These are phyloP conservation scores for Tinea trinotella DNA, from an alignment of 2,888 invertebrate genomes.

Conservation along the genomic window DNA sequence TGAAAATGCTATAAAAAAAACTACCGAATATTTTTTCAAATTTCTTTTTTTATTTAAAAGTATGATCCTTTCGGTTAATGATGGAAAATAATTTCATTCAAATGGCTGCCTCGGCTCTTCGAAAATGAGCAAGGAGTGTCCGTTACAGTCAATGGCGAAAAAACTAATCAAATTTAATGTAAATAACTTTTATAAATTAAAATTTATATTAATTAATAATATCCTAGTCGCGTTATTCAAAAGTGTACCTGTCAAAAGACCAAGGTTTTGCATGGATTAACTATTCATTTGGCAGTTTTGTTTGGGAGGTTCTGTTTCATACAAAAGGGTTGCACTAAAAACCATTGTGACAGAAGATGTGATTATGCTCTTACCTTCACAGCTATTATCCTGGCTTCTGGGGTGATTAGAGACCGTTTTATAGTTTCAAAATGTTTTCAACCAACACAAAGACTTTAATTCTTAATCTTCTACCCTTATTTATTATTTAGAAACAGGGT, in stretches of 20 bases:
- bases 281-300: constrained; percentile 1
- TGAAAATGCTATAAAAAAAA: too few species aligned
- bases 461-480: too few species aligned
- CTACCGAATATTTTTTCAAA: too few species aligned
- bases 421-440: not conserved
- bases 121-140: too few species aligned
- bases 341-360: constrained; percentile 3
- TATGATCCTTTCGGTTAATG: too few species aligned
- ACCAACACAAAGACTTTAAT: not conserved
- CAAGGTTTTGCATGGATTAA: constrained; percentile 7
- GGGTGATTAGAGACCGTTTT: not conserved
- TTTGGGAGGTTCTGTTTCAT: not conserved
- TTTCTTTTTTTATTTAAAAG: too few species aligned
- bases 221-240: not conserved
- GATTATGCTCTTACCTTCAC: not conserved
- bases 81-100: too few species aligned
- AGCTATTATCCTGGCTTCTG: not conserved
- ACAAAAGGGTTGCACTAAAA: not conserved
- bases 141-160: too few species aligned
- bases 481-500: too few species aligned
- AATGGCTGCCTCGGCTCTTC: too few species aligned
- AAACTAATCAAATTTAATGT: too few species aligned
- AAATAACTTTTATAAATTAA: not conserved
- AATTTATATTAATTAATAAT: not conserved
- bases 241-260: not conserved